phyloP scores from a whole-genome alignment of 2,888 invertebrate genomes.

The Falcaria lacertinaria region DNA sequence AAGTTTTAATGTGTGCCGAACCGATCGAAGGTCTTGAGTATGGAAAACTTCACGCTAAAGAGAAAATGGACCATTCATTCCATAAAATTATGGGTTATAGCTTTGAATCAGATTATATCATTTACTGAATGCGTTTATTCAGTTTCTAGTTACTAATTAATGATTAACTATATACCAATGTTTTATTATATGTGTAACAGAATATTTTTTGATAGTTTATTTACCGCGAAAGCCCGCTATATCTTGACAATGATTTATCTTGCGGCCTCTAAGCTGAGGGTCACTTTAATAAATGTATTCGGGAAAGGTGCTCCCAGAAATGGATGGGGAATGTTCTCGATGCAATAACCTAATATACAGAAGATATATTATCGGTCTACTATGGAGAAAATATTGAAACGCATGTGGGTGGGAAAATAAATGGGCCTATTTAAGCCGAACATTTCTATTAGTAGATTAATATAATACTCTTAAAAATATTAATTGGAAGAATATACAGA shows the following conservation, averaged over 20 bases:
- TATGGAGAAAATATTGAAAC: slow-evolving; percentile 21
- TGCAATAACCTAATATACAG: slow-evolving; percentile 64
- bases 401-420: slow-evolving; percentile 13
- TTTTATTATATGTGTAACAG: slow-evolving; percentile 35
- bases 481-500: too few species aligned
- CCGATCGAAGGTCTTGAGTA: too few species aligned
- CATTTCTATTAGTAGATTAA: too few species aligned
- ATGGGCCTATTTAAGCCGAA: slow-evolving; percentile 6
- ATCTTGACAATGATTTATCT: slow-evolving; percentile 77
- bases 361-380: slow-evolving; percentile 37
- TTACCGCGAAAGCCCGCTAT: slow-evolving; percentile 59
- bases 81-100: too few species aligned
- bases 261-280: slow-evolving; percentile 67
- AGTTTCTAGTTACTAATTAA: too few species aligned
- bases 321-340: slow-evolving; percentile 61
- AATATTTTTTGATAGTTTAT: slow-evolving; percentile 61
- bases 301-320: slow-evolving; percentile 65
- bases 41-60: too few species aligned
- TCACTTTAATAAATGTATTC: slow-evolving; percentile 78
- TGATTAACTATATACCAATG: slow-evolving; percentile 22
- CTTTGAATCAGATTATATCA: too few species aligned
- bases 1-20: too few species aligned
- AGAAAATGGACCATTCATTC: too few species aligned
- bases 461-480: too few species aligned
- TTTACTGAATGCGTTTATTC: too few species aligned